phyloP scores from a whole-genome alignment of 2,888 invertebrate species.

The Dolichopus griseipennis region DNA sequence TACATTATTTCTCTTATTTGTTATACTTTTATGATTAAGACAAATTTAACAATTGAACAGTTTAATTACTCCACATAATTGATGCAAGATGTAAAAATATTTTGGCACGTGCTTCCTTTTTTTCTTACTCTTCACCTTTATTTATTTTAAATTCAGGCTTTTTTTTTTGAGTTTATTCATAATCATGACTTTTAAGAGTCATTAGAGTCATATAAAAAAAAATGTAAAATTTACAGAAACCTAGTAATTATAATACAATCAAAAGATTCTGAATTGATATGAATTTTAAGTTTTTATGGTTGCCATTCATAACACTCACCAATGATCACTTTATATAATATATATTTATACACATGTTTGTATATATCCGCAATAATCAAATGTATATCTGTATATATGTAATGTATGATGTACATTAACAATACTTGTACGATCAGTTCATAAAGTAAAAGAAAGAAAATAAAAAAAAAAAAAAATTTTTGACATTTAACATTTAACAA shows the following conservation, averaged over 20 bases:
- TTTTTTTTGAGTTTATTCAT: not conserved
- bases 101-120: not conserved
- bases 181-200: not conserved
- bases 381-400: no score
- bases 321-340: not conserved
- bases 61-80: not conserved
- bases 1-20: no score
- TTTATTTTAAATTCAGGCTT: no score
- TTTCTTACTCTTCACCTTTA: not conserved
- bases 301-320: not conserved
- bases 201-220: not conserved
- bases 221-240: not conserved
- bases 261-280: not conserved
- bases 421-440: no score
- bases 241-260: not conserved
- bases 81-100: not conserved
- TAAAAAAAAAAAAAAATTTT: no score
- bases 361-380: no score
- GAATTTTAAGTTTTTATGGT: conserved; percentile 1
- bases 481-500: not conserved
- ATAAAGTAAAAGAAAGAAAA: no score
- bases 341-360: no score
- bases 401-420: no score
- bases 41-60: no score
- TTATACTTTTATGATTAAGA: no score